Conservation (phyloP, 1,140 invertebrate genomes). For the Teleogryllus occipitalis region DNA sequence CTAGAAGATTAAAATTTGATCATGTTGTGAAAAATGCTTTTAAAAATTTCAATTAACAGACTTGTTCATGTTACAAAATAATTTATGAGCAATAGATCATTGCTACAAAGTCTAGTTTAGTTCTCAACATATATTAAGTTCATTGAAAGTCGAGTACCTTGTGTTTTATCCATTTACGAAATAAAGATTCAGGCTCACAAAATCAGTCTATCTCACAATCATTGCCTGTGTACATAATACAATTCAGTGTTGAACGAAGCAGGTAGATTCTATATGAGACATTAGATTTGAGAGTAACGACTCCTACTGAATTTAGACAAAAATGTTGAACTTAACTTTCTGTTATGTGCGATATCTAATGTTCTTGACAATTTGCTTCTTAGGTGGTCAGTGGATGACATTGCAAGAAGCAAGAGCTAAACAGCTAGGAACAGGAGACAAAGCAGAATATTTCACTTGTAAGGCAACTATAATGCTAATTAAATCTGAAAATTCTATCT, state of each 20-base stretch:
- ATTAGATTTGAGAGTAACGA: neutral
- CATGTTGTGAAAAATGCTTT: too few relatives aligned
- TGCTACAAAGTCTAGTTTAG: too few relatives aligned
- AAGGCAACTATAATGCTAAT: constrained; percentile 62
- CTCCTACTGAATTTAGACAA: neutral
- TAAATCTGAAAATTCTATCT: constrained; percentile 70
- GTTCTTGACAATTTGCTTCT: neutral
- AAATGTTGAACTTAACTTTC: neutral
- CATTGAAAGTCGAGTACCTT: too few relatives aligned
- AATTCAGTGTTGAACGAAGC: neutral
- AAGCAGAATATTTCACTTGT: constrained; percentile 67
- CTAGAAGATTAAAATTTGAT: too few relatives aligned
- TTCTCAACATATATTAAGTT: too few relatives aligned
- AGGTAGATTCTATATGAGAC: neutral
- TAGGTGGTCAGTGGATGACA: constrained; percentile 44
- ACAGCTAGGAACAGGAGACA: constrained; percentile 56
- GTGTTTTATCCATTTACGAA: too few relatives aligned
- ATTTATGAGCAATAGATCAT: too few relatives aligned
- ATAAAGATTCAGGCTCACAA: too few relatives aligned
- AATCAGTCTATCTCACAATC: neutral
- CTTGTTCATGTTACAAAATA: too few relatives aligned
- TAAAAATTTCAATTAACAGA: too few relatives aligned
- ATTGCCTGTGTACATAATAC: neutral
- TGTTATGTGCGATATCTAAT: neutral
- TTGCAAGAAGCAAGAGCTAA: constrained; percentile 62